Evolutionary conservation across 2,113 vertebrate genomes (phyloP), one percentile per base, ranked within the genome.

Genomic region (Lophura nycthemera): DNA sequence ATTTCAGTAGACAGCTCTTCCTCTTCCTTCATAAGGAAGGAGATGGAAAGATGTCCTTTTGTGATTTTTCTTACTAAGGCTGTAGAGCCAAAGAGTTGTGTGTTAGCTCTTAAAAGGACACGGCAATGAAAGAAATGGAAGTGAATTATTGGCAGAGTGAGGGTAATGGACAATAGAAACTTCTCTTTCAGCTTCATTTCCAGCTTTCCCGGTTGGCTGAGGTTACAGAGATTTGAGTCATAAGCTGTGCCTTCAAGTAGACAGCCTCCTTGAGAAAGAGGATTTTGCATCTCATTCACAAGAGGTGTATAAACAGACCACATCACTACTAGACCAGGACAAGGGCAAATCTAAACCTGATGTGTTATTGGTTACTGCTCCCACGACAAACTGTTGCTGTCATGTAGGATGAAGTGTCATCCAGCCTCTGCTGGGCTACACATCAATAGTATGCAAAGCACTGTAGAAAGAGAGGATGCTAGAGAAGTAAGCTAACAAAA

Each of bases 301-400:
- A 54, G 36, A 64, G 13, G 27, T 24, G 20, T 67, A 48, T 16
- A 8, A 86, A 17, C 32, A 47, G n/a, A 25, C 38, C 24, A 16
- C 38, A 30, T 29, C 11, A 43, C 18, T 47, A 47, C 40, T 24
- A 74, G 13, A 74, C 9, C 7, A 74, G 45, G 15, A 63, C 21
- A 78, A 85, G 8, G 24, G 7, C 36, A 71, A 12, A 25, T 47
- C 66, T 57, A 66, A 90, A 24, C 1, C 2, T 0, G 3, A 19
- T 70, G 17, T 10, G 1, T 29, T 75, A 6, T 8, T 59, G 36
- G 13, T 57, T 36, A 34, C 18, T 70, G 1, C 36, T 66, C 11
- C 40, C 13, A 12, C 0, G 3, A 57, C 6, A n/a, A n/a, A 27
- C 13, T 13, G 0, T 24, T 45, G 38, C 6, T 65, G 57, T 42